These are phyloP conservation scores for Resseliella maxima DNA, from an alignment of 2,888 invertebrate genomes.

Conservation along the genomic window DNA sequence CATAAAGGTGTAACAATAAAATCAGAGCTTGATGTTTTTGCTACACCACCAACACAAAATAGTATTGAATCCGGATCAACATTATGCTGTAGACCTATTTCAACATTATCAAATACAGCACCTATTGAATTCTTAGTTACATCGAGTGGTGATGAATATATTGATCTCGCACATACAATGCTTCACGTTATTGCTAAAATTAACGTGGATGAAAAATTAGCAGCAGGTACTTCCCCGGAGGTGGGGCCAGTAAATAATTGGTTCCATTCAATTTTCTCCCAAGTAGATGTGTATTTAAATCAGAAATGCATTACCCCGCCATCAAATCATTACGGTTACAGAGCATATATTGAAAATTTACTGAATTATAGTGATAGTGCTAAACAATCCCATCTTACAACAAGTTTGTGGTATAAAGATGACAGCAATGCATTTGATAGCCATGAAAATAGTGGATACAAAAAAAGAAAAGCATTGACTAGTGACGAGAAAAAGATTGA, in stretches of 20 bases:
- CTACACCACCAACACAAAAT: slow-evolving; percentile 51
- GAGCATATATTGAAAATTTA: slow-evolving; percentile 57
- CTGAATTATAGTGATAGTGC: slow-evolving; percentile 57
- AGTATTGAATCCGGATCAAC: slow-evolving; percentile 26
- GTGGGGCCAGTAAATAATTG: slow-evolving; percentile 56
- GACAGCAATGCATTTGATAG: neutral
- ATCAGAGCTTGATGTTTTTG: slow-evolving; percentile 54
- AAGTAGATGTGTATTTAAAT: slow-evolving; percentile 57
- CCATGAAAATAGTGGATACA: neutral
- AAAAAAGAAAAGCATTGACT: slow-evolving; percentile 3
- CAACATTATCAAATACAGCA: slow-evolving; percentile 36
- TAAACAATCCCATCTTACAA: slow-evolving; percentile 41
- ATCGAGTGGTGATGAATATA: slow-evolving; percentile 54
- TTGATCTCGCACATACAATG: slow-evolving; percentile 54
- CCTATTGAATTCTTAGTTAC: slow-evolving; percentile 56
- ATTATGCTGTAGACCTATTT: slow-evolving; percentile 7
- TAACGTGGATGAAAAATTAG: neutral
- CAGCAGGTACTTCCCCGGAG: neutral
- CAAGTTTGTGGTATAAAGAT: slow-evolving; percentile 10
- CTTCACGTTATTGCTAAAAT: slow-evolving; percentile 29
- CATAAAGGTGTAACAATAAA: neutral
- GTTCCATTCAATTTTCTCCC: slow-evolving; percentile 56
- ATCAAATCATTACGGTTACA: slow-evolving; percentile 56
- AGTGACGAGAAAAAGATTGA: slow-evolving; percentile 24
- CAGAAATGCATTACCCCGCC: slow-evolving; percentile 57